Base-by-base conservation (phyloP, 2,797 vertebrate species). In the Ficedula albicollis region DNA sequence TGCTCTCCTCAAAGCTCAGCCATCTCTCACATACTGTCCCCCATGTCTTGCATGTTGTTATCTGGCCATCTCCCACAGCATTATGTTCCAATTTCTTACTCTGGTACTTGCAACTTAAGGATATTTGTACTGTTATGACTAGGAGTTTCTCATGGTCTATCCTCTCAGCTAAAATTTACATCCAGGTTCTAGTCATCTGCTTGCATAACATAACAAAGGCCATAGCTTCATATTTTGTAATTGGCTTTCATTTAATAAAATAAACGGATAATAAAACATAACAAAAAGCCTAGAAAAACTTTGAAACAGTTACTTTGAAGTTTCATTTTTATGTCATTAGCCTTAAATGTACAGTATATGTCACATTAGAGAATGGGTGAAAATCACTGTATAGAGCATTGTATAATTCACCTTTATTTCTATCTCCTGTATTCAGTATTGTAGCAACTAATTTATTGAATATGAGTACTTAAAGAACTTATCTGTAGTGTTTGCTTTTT, bases 1-100 rank as follows among this genome's bases (percentile, higher is more conserved):
- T 7, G 14, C 10, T 86, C 5, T 10, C 26, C 12, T 69, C 26
- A 72, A 66, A 85, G 18, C 13, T 84, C 43, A 66, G 17, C 2
- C 2, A 3, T 30, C 26, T 54, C 39, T 68, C 38, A 5, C 5
- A 16, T 30, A 17, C 25, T 6, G 3, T 22, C 7, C 5, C 4
- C 14, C 36, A 11, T 25, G 9, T 13, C n/a, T 76, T 54, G 20
- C 1, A n/a, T 54, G 25, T n/a, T 54, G 10, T 6, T 73, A 17
- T 8, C 9, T 58, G 6, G 7, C 29, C 16, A 54, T 52, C 5
- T 29, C 30, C 49, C 30, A 70, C 19, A 51, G 7, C 5, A 41
- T 18, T 63, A 15, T 58, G 32, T 51, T 12, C 75, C 27, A 66
- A 6, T 5, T 74, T 80, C 38, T 69, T 79, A 4, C 17, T 84